Percentiles rank a stretch among this genome's conserved stretches.
These are phyloP conservation scores for rabbit (Oryctolagus cuniculus) DNA, from an alignment of 2,113 vertebrate genomes.

Conservation along the genomic window mOryCun1.1 NC_091442.1:100337501-100338000, in stretches of 20 bases:
- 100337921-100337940: neutral
- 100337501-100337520: neutral
- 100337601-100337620: neutral
- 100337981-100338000: neutral
- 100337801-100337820: conserved; percentile 70
- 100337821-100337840: conserved; percentile 68
- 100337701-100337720: conserved; percentile 63
- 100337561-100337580: neutral
- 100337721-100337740: neutral
- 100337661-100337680: conserved; percentile 25
- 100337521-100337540: neutral
- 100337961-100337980: fast-evolving
- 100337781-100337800: neutral
- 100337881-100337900: conserved; percentile 60
- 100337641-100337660: conserved; percentile 33
- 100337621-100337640: neutral
- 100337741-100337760: conserved; percentile 24
- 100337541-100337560: neutral
- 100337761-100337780: conserved; percentile 55
- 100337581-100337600: conserved; percentile 10
- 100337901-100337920: conserved; percentile 58
- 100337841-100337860: conserved; percentile 18
- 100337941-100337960: neutral
- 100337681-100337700: conserved; percentile 44
- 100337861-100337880: conserved; percentile 38